phyloP scores from a whole-genome alignment of 2,113 vertebrate genomes.

The Notarius lentiginosus region DNA sequence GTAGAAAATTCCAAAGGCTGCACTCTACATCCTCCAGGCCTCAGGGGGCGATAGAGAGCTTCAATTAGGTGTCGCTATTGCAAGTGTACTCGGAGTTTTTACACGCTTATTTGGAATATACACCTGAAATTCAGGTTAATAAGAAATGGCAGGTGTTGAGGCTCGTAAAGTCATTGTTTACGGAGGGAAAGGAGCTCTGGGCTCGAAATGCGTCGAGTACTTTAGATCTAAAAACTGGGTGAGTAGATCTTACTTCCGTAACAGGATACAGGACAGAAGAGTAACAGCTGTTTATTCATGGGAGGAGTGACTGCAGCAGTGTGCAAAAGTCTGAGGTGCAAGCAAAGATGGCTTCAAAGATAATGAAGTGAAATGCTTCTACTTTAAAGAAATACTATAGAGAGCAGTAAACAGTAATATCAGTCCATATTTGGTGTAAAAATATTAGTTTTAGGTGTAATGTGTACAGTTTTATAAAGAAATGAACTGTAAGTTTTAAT shows the following conservation, averaged over 20 bases:
- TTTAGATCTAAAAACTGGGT: slow-evolving; percentile 80
- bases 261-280: background rate
- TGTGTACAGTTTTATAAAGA: no score
- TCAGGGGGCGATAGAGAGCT: slow-evolving; percentile 25
- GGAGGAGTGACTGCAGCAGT: no score
- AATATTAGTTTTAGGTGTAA: no score
- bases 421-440: no score
- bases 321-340: no score
- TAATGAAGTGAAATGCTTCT: no score
- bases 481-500: no score
- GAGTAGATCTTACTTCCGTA: slow-evolving; percentile 35
- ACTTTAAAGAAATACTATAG: no score
- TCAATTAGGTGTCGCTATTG: background rate
- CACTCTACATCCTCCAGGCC: background rate
- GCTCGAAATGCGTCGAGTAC: slow-evolving; percentile 75
- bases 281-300: background rate
- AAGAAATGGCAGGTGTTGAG: slow-evolving; percentile 58
- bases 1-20: no score
- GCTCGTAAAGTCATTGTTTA: slow-evolving; percentile 76
- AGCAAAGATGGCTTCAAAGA: no score
- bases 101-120: background rate
- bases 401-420: no score
- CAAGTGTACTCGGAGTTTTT: background rate
- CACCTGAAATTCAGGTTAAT: background rate
- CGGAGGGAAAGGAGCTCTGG: slow-evolving; percentile 79